phyloP scores from a whole-genome alignment of 1,140 invertebrate species.

The Oryzaephilus surinamensis region DNA sequence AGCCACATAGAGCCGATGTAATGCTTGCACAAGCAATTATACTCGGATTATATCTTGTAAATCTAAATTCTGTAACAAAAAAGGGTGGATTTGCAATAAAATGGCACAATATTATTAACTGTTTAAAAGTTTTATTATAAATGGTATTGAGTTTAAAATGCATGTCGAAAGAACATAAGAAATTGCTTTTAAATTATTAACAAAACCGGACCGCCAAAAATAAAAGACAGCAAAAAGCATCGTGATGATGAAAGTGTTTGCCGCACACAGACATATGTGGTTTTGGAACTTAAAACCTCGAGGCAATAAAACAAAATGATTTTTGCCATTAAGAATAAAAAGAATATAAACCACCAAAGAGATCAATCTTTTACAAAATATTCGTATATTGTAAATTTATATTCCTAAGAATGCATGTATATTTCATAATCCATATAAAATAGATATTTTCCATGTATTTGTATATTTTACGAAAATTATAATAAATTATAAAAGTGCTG shows the following conservation, averaged over 20 bases:
- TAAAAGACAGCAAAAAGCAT: background rate
- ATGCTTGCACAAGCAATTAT: slow-evolving; percentile 78
- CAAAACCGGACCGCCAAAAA: background rate
- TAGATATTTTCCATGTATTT: no score
- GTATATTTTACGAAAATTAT: background rate
- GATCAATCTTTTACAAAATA: background rate
- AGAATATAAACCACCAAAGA: no score
- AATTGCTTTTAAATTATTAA: background rate
- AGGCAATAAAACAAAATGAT: no score
- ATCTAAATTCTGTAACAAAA: slow-evolving; percentile 71
- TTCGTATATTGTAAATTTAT: background rate
- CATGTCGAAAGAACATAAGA: background rate
- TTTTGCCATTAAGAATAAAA: no score
- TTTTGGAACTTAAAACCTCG: no score
- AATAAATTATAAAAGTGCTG: background rate
- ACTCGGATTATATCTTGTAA: slow-evolving; percentile 75
- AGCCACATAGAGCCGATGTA: slow-evolving; percentile 67
- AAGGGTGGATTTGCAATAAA: no score
- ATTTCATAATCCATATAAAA: no score
- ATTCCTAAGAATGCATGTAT: no score
- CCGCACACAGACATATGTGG: no score
- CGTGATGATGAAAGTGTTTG: no score
- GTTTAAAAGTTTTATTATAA: background rate
- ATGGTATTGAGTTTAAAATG: background rate
- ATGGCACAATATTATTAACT: no score